Evolutionary conservation across 2,888 invertebrate species (phyloP).

Genomic region (Dusona sp.): DNA sequence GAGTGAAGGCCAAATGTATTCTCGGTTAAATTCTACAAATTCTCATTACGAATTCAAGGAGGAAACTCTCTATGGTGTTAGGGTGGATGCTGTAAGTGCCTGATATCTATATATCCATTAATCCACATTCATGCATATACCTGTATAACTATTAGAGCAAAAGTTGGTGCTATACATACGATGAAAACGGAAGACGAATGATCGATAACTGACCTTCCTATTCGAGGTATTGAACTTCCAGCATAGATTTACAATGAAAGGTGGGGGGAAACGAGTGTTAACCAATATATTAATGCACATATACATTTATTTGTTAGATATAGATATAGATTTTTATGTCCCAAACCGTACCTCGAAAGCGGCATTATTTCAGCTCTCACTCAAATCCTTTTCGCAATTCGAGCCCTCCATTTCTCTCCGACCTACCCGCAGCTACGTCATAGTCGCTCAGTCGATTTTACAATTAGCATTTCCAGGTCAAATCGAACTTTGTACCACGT

Average conservation of each 20-base stretch:
- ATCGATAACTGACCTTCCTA: constrained; percentile 62
- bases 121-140: neutral
- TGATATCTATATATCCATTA: neutral
- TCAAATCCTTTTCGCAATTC: constrained; percentile 40
- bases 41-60: constrained; percentile 61
- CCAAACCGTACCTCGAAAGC: constrained; percentile 40
- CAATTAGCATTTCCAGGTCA: constrained; percentile 83
- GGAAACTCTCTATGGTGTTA: constrained; percentile 39
- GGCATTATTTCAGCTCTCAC: constrained; percentile 54
- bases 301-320: neutral
- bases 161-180: constrained; percentile 14
- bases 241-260: constrained; percentile 57
- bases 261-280: neutral
- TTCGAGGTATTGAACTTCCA: constrained; percentile 62
- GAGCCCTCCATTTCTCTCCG: constrained; percentile 27
- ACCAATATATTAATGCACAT: constrained; percentile 21
- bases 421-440: constrained; percentile 44
- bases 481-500: constrained; percentile 70
- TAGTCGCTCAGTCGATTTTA: constrained; percentile 74
- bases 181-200: constrained; percentile 27
- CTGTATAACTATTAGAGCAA: constrained; percentile 8
- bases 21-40: constrained; percentile 54
- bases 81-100: constrained; percentile 36
- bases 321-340: neutral
- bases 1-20: constrained; percentile 47